These are phyloP conservation scores for Phrynocephalus versicolor DNA, from an alignment of 2,113 vertebrate species.

Conservation along the genomic window DNA sequence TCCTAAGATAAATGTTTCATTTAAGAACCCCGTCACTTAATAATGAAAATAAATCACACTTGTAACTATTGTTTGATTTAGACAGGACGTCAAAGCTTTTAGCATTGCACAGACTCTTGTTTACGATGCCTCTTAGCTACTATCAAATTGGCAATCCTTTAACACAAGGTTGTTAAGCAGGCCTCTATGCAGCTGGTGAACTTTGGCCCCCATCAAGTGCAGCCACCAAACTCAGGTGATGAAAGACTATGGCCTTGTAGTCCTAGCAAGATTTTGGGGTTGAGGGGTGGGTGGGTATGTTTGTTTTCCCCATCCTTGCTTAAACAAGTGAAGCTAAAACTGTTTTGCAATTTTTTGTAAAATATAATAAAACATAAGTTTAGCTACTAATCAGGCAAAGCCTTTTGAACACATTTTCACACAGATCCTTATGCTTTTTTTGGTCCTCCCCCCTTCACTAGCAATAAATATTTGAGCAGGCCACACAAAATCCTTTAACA, in stretches of 20 bases:
- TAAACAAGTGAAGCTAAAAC: not conserved
- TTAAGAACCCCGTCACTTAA: not conserved
- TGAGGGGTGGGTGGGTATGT: too few species aligned
- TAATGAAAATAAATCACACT: not conserved
- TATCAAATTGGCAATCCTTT: accelerated
- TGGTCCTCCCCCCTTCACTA: not conserved
- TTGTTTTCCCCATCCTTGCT: not conserved
- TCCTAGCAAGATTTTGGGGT: not conserved
- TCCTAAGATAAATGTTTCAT: not conserved
- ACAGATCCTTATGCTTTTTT: not conserved
- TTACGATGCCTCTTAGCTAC: not conserved
- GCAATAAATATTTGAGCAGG: not conserved
- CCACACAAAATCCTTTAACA: not conserved
- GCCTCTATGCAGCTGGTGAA: not conserved
- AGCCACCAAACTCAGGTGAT: not conserved
- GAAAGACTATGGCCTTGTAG: not conserved
- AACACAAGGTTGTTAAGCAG: not conserved
- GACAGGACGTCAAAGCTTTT: slow-evolving; percentile 19
- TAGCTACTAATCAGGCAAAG: not conserved
- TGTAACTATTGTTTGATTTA: slow-evolving; percentile 44
- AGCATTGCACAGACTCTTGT: slow-evolving; percentile 16
- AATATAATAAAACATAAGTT: not conserved
- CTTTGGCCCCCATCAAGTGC: not conserved
- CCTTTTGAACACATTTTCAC: not conserved
- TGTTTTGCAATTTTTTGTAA: not conserved